Base-by-base conservation (phyloP, 2,888 invertebrate genomes). In the Lasioglossum oenotherae region DNA sequence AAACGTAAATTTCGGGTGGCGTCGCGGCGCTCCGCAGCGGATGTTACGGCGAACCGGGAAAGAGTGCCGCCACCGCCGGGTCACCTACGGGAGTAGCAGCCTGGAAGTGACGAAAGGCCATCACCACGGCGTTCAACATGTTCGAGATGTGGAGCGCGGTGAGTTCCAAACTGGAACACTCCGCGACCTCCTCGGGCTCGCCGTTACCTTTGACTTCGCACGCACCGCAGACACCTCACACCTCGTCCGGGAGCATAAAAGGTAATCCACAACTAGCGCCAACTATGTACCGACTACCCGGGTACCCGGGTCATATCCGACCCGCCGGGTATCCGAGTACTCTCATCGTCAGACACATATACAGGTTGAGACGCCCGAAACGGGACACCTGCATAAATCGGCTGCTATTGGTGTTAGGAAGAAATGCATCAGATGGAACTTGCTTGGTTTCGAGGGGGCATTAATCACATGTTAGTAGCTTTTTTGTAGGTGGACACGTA, bases 71-170 rank as follows among this genome's bases (percentile, higher is more conserved):
- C 31, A 31, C 64, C 64, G 67, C 67, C 91, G 91, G 90, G 84
- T 84, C 86, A 84, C 86, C 86, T 79, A 89, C 82, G 84, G 82
- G 78, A 80, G 82, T 88, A 88, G 88, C 86, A 88, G 88, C 89
- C 88, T 89, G 89, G 89, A 81, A 89, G 86, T 80, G 80, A 86
- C 82, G 60, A 85, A 78, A 89, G 81, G 75, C 88, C 92, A 92
- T 93, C 94, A 94, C 92, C 93, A 94, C 94, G 94, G 94, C 94
- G 93, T 95, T 95, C 93, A 97, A 97, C 95, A 97, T 97, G 97
- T 97, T 97, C 96, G 97, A 97, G 96, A 97, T 97, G 97, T 97
- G 97, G 97, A 97, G 97, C 96, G 97, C 97, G 95, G 97, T 97
- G 94, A 97, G 96, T 96, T 97, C 97, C 92, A 97, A 97, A 96